Base-by-base conservation (phyloP, 2,888 invertebrate species). In the Dynastes maya region DNA sequence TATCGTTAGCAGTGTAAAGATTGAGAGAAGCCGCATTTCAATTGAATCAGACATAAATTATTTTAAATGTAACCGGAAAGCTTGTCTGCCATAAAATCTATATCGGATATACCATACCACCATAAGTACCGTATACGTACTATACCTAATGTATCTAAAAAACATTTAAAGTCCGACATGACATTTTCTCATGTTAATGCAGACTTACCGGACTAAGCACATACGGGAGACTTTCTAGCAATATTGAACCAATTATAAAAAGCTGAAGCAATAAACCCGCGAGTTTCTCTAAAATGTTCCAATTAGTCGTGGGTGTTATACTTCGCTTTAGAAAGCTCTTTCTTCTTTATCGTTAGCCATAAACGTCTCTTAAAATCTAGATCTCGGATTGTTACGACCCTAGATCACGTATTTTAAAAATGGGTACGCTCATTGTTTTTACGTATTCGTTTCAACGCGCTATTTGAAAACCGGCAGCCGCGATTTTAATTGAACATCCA, bases 251-350 rank as follows among this genome's bases (percentile, higher is more conserved):
- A 51, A 70, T 78, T 78, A 78, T 71, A 78, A 78, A 78, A 78
- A 77, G 61, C 16, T 71, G 71, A 72, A 63, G 77, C 49, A 71
- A 64, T 71, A 67, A 65, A 76, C 67, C 53, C 55, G 67, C 45
- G 58, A 72, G 72, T 84, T 84, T 84, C 84, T 84, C 83, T 83
- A 80, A 82, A 84, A 83, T 80, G 81, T 82, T 78, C 83, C 83
- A 85, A 84, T 85, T 84, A 85, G 83, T 86, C 83, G 86, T 86
- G 85, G 86, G 86, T 85, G 86, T 86, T 85, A 83, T 84, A 85
- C 84, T 86, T 86, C 85, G 84, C 84, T 84, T 85, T 86, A 86
- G 86, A 87, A 86, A 86, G 86, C 85, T 81, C 82, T 83, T 84
- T 86, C 84, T 84, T 84, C 84, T 85, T 84, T 83, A 85, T 83